Evolutionary conservation across 2,888 invertebrate genomes (phyloP).

Genomic region (Caenorhabditis zanzibari): DNA sequence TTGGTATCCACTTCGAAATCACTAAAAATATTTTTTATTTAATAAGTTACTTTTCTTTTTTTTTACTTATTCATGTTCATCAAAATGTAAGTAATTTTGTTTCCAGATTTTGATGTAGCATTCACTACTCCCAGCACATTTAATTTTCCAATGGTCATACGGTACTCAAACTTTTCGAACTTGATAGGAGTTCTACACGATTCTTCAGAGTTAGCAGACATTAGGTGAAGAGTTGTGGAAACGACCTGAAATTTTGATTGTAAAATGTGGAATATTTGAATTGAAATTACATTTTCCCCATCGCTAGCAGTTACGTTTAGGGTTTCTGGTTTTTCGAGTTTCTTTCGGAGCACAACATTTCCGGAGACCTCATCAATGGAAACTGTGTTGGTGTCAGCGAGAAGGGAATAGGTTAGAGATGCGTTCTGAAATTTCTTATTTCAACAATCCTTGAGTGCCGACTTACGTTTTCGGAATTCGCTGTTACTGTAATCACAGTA

Average conservation of each 20-base stretch:
- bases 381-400: conserved; percentile 61
- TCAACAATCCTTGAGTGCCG: no score
- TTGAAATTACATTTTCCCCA: conserved; percentile 60
- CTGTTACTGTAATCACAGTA: conserved; percentile 63
- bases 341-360: conserved; percentile 63
- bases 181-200: conserved; percentile 55
- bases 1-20: conserved; percentile 66
- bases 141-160: conserved; percentile 68
- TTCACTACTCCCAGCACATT: conserved; percentile 69
- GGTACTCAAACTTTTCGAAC: conserved; percentile 70
- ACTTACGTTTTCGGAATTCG: conserved; percentile 65
- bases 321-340: conserved; percentile 60
- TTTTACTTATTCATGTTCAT: conserved; percentile 73
- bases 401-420: conserved; percentile 62
- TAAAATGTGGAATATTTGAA: background rate
- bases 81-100: conserved; percentile 61
- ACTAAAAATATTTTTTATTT: conserved; percentile 53
- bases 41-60: background rate
- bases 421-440: conserved; percentile 56
- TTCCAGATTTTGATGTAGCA: conserved; percentile 58
- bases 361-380: conserved; percentile 68
- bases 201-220: conserved; percentile 55
- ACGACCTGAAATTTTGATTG: conserved; percentile 59
- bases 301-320: conserved; percentile 72
- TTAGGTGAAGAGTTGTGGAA: conserved; percentile 56